Base-by-base conservation (phyloP, 2,113 vertebrate species). In the Maccullochella peelii region DNA sequence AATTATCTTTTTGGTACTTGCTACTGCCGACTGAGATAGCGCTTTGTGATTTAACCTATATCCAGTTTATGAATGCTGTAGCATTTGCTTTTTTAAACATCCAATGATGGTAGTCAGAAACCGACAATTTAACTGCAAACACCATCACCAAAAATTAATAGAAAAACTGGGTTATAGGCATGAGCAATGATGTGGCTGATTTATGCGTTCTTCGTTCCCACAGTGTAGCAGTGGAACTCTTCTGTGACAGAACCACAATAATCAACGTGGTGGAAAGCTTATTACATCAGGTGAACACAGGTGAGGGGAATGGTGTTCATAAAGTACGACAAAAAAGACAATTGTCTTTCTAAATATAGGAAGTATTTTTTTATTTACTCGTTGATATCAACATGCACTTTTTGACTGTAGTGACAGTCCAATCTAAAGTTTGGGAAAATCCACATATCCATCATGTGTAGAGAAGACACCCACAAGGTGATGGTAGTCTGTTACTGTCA, bases 401-500 rank as follows among this genome's bases (percentile, higher is more conserved):
- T 65, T 30, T 57, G 8, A 20, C 18, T 15, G 14, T 30, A 16
- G 21, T 49, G 54, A 36, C 36, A 67, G 50, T 21, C 49, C 11
- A 57, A 30, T 77, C 50, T 58, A 68, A 58, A 74, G 38, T 47
- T 55, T 78, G 77, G 20, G 52, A 36, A 70, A 79, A 27, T 79
- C 54, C 61, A 18, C 33, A 75, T 62, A 61, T 70, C 23, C 8
- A 52, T 62, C 27, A 62, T 54, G 16, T 38, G 15, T 40, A 25
- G 67, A 38, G 55, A 49, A 59, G 27, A 59, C 33, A 40, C 23
- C 23, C 27, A 47, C 33, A 49, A 30, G 21, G 49, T 25, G 25
- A 50, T 21, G 36, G 6, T 2, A 42, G 16, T 50, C 27, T 50
- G 58, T 40, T 65, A 9, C 16, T 69, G 18, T 70, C 57, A 79